Conservation (phyloP, 1,140 invertebrate species). For the Plodia interpunctella region DNA sequence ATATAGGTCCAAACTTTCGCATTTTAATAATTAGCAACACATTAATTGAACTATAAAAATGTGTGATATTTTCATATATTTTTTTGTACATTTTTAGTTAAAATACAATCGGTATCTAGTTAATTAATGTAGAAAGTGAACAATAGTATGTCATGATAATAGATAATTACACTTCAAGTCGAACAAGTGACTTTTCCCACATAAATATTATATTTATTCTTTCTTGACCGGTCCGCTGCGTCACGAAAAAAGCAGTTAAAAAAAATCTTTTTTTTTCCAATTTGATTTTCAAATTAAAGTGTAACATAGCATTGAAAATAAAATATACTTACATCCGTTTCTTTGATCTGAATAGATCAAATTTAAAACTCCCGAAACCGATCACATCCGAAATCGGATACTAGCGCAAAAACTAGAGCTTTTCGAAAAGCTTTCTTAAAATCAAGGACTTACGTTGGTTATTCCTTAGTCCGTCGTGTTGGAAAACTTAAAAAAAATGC, state of each 20-base stretch:
- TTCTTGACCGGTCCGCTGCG: not conserved
- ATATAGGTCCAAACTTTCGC: too few species aligned
- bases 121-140: not conserved
- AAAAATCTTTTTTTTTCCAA: not conserved
- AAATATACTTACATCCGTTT: constrained; percentile 4
- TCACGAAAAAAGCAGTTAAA: not conserved
- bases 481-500: constrained; percentile 25
- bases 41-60: too few species aligned
- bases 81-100: too few species aligned
- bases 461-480: constrained; percentile 2
- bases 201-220: not conserved
- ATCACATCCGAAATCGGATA: constrained; percentile 3
- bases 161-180: not conserved
- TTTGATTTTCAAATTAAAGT: not conserved
- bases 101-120: not conserved
- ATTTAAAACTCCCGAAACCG: not conserved
- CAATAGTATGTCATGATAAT: not conserved
- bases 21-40: too few species aligned
- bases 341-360: constrained; percentile 2
- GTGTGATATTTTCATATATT: too few species aligned
- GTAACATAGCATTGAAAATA: too few species aligned
- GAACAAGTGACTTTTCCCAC: not conserved
- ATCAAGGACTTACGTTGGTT: constrained; percentile 7
- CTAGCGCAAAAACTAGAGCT: not conserved
- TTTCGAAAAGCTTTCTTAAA: constrained; percentile 25